Base-by-base conservation (phyloP, 2,113 vertebrate genomes). In the Xenus cinereus region DNA sequence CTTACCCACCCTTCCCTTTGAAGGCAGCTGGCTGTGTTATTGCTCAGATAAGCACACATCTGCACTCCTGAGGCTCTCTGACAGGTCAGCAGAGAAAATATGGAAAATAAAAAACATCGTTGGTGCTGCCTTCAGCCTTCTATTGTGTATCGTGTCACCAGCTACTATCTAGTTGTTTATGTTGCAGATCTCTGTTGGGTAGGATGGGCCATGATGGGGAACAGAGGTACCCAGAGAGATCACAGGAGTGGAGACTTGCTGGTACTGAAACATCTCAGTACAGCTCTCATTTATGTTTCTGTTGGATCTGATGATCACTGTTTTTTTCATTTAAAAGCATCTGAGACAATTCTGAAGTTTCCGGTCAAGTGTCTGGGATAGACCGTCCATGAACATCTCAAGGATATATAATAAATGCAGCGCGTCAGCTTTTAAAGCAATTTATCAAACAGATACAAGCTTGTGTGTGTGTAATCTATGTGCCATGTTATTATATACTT, bases 21-120 rank as follows among this genome's bases (percentile, higher is more conserved):
- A 95, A 92, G 76, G 37, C 72, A 93, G 76, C 63, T 90, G 88
- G 13, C 54, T 71, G 54, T 24, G 54, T 67, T 93, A 50, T n/a
- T 88, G 48, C 77, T 87, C 87, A 94, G 74, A 87, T 68, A 82
- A 95, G 62, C 35, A 68, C 66, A 95, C 45, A 85, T 64, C 71
- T 91, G 66, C 62, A 19, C 27, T 93, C 39, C 78, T 32, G n/a
- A 91, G 63, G 35, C 73, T 64, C 51, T 87, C 67, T 2, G 3
- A 57, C 62, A 91, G 51, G 77, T 92, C 77, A 80, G 62, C 41
- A 89, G 51, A 39, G 18, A 95, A 94, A 68, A 56, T 8, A 80
- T 0, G 1, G 21, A 10, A 11, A 37, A 30, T 60, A 60, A 59
- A 45, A 51, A 30, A 0, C 11, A 32, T 35, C 5, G 26, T 39